phyloP scores from a whole-genome alignment of 2,888 invertebrate species.

The Parthenolecanium corni region DNA sequence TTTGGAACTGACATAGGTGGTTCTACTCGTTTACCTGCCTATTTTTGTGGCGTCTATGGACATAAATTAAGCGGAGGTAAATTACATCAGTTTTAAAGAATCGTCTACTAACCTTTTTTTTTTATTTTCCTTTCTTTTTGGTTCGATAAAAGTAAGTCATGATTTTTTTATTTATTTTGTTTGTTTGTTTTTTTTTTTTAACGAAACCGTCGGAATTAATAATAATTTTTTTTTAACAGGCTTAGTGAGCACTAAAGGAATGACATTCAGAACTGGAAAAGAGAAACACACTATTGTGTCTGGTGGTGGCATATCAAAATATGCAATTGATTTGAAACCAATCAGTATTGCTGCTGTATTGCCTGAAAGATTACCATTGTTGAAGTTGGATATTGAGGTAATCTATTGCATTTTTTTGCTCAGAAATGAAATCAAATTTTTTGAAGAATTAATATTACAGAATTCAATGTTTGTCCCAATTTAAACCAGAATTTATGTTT shows the following conservation, averaged over 20 bases:
- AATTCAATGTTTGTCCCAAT: too few species aligned
- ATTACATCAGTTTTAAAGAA: too few species aligned
- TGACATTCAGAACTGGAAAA: slow-evolving; percentile 55
- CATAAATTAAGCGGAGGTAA: slow-evolving; percentile 57
- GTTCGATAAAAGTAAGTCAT: background rate
- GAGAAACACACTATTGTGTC: slow-evolving; percentile 64
- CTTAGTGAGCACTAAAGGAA: slow-evolving; percentile 49
- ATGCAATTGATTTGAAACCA: slow-evolving; percentile 66
- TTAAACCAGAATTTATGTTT: too few species aligned
- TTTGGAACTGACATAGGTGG: slow-evolving; percentile 94
- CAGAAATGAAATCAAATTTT: background rate
- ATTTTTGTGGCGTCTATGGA: slow-evolving; percentile 79
- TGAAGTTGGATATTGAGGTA: slow-evolving; percentile 47
- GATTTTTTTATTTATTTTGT: background rate
- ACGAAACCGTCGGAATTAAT: too few species aligned
- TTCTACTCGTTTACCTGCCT: slow-evolving; percentile 82
- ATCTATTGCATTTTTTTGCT: background rate
- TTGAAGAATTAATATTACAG: too few species aligned
- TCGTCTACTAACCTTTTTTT: slow-evolving; percentile 34
- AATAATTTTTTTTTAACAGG: slow-evolving; percentile 40
- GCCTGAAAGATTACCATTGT: slow-evolving; percentile 43
- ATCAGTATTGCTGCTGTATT: slow-evolving; percentile 51
- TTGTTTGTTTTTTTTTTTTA: background rate
- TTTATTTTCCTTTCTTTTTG: too few species aligned
- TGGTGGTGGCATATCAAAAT: slow-evolving; percentile 69